Evolutionary conservation across 2,888 invertebrate species (phyloP), one percentile per base, ranked within the genome.

Genomic region (Drosophila borborema): DNA sequence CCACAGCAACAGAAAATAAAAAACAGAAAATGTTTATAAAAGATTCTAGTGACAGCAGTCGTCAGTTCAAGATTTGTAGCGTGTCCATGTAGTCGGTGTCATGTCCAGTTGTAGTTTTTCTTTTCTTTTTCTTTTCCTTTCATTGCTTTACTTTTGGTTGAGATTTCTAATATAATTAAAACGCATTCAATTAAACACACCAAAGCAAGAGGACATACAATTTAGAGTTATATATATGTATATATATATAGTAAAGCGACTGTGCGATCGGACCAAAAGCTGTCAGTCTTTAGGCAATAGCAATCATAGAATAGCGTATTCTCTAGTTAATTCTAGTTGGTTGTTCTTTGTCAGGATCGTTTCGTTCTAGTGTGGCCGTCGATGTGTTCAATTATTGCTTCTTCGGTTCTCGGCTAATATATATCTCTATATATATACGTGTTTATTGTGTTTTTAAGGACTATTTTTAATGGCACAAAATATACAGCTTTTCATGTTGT

Each of bases 391-490:
- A 69, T 84, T 86, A 84, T 86, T 86, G 86, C 84, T 85, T 84
- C 68, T 82, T 68, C 82, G 82, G 78, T 86, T 75, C 78, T 79
- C 60, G 70, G 64, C 45, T 69, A 58, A 12, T 53, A 31, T 54
- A 7, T 55, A 18, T 54, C 23, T 38, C 23, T 53, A 55, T 55
- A 40, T 54, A 54, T 51, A 36, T 54, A 41, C 41, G 14, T 41
- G 28, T 54, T 36, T 54, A 23, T 18, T 55, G 58, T 41, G 65
- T 58, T 51, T 79, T 81, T 82, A 61, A 65, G 77, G 72, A 85
- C 86, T 87, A 86, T 79, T 82, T 78, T 54, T 86, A 86, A 86
- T 86, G 89, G 86, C 86, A 86, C 86, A 88, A 86, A 86, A 86
- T 88, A 84, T 86, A 86, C 86, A 86, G 86, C 86, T 74, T 48